Percentiles rank a stretch among this genome's conserved stretches.
These are phyloP conservation scores for Oryctes rhinoceros DNA, from an alignment of 1,140 invertebrate species.

Conservation along the genomic window DNA sequence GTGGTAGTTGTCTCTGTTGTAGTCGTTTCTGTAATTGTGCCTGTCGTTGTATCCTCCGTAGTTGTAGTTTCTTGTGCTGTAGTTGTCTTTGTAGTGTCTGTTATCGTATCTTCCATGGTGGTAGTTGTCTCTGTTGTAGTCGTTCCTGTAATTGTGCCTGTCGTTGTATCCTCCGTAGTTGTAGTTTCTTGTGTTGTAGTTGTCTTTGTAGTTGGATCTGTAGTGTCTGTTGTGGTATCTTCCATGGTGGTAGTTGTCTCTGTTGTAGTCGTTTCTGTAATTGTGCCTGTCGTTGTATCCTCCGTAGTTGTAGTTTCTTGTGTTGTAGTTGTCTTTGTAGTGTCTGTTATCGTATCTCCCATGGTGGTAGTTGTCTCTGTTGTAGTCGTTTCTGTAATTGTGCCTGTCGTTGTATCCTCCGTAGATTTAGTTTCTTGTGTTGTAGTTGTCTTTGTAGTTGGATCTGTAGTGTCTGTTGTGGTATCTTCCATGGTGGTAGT, in stretches of 20 bases:
- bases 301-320: background rate
- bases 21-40: background rate
- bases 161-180: background rate
- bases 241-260: background rate
- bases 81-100: background rate
- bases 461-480: too few species aligned
- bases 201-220: background rate
- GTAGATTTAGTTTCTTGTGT: background rate
- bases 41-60: background rate
- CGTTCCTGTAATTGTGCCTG: background rate
- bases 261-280: background rate
- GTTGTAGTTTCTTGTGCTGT: background rate
- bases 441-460: background rate
- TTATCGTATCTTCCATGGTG: background rate
- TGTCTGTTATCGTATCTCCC: background rate
- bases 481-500: background rate
- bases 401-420: background rate
- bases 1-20: background rate
- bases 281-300: background rate
- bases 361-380: background rate
- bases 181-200: background rate
- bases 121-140: background rate
- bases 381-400: background rate
- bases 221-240: background rate
- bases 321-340: background rate